Conservation (phyloP, 2,113 vertebrate genomes). For the Sorex fumeus region DNA sequence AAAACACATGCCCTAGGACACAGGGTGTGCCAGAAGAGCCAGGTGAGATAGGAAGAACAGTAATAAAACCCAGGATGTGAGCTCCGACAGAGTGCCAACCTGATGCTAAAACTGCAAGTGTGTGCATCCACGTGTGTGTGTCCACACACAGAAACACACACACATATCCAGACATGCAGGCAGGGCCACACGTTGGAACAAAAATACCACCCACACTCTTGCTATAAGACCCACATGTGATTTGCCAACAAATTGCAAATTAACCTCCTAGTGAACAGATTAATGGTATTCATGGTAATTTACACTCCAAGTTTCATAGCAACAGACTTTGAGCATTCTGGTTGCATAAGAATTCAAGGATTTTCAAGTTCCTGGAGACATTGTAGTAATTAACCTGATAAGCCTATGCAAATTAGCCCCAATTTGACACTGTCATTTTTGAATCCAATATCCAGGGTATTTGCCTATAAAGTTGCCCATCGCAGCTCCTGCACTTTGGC, state of each 20-base stretch:
- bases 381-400: conserved; percentile 85
- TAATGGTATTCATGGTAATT: conserved; percentile 85
- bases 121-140: fast-evolving
- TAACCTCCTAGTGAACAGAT: conserved; percentile 86
- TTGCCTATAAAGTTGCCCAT: conserved; percentile 71
- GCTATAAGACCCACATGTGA: conserved; percentile 83
- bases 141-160: background rate
- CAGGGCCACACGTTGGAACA: conserved; percentile 60
- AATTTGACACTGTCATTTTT: conserved; percentile 84
- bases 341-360: conserved; percentile 84
- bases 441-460: conserved; percentile 75
- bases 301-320: conserved; percentile 85
- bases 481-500: conserved; percentile 63
- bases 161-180: conserved; percentile 63
- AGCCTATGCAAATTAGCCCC: conserved; percentile 81
- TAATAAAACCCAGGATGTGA: conserved; percentile 48
- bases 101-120: background rate
- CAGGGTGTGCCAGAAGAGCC: conserved; percentile 57
- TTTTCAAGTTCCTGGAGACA: conserved; percentile 84
- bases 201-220: conserved; percentile 82
- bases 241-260: conserved; percentile 86
- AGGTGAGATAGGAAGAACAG: conserved; percentile 12
- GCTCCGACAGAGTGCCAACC: background rate
- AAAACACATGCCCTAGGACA: conserved; percentile 33
- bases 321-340: conserved; percentile 82